Evolutionary conservation across 2,888 invertebrate genomes (phyloP), one percentile per base, ranked within the genome.

Genomic region (Holacanthella duospinosa): DNA sequence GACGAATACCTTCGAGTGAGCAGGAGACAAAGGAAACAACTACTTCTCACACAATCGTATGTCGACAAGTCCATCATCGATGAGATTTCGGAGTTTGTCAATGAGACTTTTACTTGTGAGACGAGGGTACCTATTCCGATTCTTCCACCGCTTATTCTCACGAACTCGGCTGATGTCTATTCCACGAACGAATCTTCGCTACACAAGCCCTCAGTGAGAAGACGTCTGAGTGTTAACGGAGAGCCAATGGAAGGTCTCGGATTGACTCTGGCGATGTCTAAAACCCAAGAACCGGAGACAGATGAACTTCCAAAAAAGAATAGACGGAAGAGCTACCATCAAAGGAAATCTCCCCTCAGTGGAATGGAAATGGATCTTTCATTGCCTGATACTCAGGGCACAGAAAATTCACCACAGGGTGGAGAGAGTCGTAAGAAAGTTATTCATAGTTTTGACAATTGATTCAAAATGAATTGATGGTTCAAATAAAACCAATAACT

Each of bases 11-110:
- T 91, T 24, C 79, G 88, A 48, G 82, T 91, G 66, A 83, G 82
- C 4, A 84, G 85, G 66, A 81, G 82, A 59, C 87, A 87, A 75
- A 84, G 86, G 67, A 82, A 84, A 71, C 78, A 81, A n/a, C 86
- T 88, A 73, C 84, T 86, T 21, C 82, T 90, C 24, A 89, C 89
- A 0, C 90, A 91, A 75, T 81, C 83, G 48, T 85, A 89, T 80
- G 86, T 88, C 0, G 90, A 91, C 74, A 80, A 86, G 60, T 86
- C 86, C 77, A 83, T 91, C 61, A 80, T 87, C 75, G 86, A 72
- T 48, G 72, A 72, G 62, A 68, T 72, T 24, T 58, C 65, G 2
- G 64, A 64, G 53, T 72, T 72, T 61, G 61, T 69, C 19, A 59
- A 48, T 21, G 21, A 48, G 19, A 16, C 48, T 9, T 48, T 16